Percentiles rank a stretch among this genome's conserved stretches.
Conservation (phyloP, 1,140 invertebrate genomes). For the Brachionus koreanus region DNA sequence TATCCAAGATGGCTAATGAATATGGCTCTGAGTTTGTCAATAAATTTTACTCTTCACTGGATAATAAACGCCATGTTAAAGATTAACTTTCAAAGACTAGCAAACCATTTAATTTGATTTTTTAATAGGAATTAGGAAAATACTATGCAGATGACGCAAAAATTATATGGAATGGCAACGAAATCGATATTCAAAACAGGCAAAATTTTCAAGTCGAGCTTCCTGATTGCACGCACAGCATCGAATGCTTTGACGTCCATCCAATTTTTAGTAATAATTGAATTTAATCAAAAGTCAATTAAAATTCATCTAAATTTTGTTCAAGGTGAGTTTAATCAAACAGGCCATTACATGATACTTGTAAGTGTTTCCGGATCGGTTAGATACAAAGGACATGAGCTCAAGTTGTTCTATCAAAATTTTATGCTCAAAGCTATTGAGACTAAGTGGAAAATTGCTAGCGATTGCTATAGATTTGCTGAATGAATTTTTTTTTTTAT, state of each 20-base stretch:
- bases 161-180: conserved; percentile 41
- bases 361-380: conserved; percentile 38
- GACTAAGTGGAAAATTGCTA: conserved; percentile 39
- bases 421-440: conserved; percentile 40
- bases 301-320: background rate
- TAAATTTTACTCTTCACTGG: conserved; percentile 12
- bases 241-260: conserved; percentile 41
- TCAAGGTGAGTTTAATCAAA: conserved; percentile 32
- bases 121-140: conserved; percentile 31
- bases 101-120: background rate
- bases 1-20: conserved; percentile 36
- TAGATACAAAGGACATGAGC: conserved; percentile 31
- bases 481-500: background rate
- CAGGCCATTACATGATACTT: conserved; percentile 40
- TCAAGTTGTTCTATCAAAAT: conserved; percentile 36
- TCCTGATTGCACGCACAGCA: background rate
- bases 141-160: conserved; percentile 33
- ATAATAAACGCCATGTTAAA: conserved; percentile 25
- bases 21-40: conserved; percentile 42
- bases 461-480: conserved; percentile 42
- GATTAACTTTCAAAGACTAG: background rate
- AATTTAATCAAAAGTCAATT: background rate
- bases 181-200: conserved; percentile 26
- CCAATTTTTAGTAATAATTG: conserved; percentile 31
- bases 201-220: conserved; percentile 40